Conservation (phyloP, 2,113 vertebrate genomes). For the Pollachius pollachius region DNA sequence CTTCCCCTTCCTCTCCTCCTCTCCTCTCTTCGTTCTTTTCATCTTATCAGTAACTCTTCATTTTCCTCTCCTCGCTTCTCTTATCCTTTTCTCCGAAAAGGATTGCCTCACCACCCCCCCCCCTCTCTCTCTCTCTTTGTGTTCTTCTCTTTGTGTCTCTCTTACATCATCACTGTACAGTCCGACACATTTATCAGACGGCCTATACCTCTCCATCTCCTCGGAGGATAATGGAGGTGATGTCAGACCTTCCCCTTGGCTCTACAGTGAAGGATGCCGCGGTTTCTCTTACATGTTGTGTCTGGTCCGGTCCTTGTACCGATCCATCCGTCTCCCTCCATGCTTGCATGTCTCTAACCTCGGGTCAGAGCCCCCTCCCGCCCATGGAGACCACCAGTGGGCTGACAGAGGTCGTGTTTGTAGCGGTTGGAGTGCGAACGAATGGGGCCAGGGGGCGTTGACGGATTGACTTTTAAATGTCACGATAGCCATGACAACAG, state of each 20-base stretch:
- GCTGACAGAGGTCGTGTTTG: conserved; percentile 40
- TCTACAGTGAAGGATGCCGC: not conserved
- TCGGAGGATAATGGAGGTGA: not conserved
- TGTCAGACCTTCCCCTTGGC: not conserved
- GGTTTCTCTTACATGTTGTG: no score
- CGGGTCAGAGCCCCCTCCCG: conserved; percentile 8
- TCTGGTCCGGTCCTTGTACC: not conserved
- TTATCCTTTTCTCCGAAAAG: no score
- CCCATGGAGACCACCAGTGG: not conserved
- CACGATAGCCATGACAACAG: conserved; percentile 30
- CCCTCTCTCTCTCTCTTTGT: no score
- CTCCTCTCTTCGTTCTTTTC: no score
- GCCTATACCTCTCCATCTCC: not conserved
- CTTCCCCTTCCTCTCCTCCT: no score
- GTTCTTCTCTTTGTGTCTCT: no score
- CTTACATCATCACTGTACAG: no score
- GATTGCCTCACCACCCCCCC: no score
- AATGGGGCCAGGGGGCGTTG: conserved; percentile 12
- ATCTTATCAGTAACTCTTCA: no score
- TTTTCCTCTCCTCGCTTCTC: no score
- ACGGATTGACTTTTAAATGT: conserved; percentile 65
- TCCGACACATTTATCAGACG: conserved; percentile 1
- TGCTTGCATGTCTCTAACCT: not conserved
- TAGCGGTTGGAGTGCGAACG: conserved; percentile 31
- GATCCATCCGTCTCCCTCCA: not conserved